Evolutionary conservation across 2,113 vertebrate genomes (phyloP).

Genomic region (Barnardius zonarius): DNA sequence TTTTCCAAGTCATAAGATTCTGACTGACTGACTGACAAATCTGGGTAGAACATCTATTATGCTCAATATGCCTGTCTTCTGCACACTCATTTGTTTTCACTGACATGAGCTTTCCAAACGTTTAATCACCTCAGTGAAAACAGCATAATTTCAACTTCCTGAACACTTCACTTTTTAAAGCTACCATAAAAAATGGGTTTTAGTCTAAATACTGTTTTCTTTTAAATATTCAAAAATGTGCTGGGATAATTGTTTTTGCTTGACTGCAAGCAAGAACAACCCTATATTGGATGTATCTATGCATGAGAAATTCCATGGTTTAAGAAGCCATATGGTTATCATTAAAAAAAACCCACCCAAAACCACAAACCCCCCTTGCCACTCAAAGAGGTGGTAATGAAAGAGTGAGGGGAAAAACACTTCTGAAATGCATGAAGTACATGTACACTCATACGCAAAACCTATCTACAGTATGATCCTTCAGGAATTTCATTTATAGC

Average conservation of each 20-base stretch:
- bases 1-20: neutral
- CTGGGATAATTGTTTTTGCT: neutral
- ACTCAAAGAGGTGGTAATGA: neutral
- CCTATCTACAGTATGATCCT: neutral
- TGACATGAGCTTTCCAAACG: neutral
- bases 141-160: neutral
- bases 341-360: neutral
- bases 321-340: neutral
- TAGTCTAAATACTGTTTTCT: neutral
- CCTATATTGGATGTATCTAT: neutral
- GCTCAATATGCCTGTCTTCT: neutral
- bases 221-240: neutral
- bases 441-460: neutral
- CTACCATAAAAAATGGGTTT: neutral
- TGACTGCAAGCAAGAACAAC: neutral
- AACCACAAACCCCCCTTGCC: neutral
- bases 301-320: neutral
- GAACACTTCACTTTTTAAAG: neutral
- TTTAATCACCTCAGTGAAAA: neutral
- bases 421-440: neutral
- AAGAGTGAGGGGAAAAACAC: neutral
- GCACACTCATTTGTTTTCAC: neutral
- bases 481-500: neutral
- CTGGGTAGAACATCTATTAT: neutral
- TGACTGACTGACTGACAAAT: neutral